Evolutionary conservation across 2,113 vertebrate genomes (phyloP).

Genomic region (Thalassarche chlororhynchos): DNA sequence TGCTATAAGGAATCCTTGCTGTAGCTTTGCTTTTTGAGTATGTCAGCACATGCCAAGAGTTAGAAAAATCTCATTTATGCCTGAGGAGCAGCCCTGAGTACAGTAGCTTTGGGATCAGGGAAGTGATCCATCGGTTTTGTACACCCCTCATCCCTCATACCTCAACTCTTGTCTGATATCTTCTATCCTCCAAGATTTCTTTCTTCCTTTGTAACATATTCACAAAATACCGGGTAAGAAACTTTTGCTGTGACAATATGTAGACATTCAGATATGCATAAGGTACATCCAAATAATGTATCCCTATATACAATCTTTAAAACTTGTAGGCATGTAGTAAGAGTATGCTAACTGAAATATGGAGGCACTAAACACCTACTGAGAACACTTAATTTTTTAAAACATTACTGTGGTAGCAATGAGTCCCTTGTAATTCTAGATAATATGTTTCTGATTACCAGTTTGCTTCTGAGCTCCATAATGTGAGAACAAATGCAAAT

Average conservation of each 20-base stretch:
- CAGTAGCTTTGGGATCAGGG: not conserved
- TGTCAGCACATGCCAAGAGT: not conserved
- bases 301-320: not conserved
- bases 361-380: conserved; percentile 29
- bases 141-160: not conserved
- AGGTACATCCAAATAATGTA: not conserved
- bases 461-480: not conserved
- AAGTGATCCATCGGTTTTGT: not conserved
- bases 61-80: not conserved
- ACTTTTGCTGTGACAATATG: not conserved
- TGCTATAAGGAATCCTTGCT: not conserved
- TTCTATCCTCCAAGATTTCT: not conserved
- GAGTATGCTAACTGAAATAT: conserved; percentile 56
- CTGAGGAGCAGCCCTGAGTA: not conserved
- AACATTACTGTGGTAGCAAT: not conserved
- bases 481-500: conserved; percentile 42
- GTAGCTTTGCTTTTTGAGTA: not conserved
- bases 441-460: conserved; percentile 64
- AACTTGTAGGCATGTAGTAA: conserved; percentile 8
- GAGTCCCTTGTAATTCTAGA: conserved; percentile 50
- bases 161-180: not conserved
- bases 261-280: not conserved
- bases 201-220: not conserved
- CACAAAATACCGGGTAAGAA: not conserved
- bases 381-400: conserved; percentile 60